These are phyloP conservation scores for Macrotis lagotis DNA, from an alignment of 2,113 vertebrate genomes.

Conservation along the genomic window DNA sequence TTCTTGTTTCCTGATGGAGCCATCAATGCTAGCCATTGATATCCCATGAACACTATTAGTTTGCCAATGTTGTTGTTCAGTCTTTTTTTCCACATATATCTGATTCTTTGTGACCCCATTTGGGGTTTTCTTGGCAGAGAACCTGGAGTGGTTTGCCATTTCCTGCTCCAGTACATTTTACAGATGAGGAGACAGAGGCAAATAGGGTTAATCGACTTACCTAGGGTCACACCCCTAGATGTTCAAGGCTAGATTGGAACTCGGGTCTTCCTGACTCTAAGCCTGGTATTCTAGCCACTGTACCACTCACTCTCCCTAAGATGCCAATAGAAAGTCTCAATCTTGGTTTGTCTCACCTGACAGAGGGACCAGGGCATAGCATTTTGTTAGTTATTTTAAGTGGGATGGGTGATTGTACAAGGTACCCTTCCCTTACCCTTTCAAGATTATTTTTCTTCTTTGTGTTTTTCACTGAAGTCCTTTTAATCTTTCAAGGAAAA, in stretches of 20 bases:
- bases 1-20: not conserved
- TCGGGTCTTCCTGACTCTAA: not conserved
- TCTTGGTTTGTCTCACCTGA: not conserved
- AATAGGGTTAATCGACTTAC: not conserved
- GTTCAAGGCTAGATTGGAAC: not conserved
- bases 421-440: not conserved
- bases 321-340: not conserved
- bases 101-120: not conserved
- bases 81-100: not conserved
- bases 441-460: not conserved
- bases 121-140: not conserved
- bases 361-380: not conserved
- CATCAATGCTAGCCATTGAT: not conserved
- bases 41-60: not conserved
- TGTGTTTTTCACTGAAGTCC: not conserved
- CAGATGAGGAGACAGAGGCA: not conserved
- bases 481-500: not conserved
- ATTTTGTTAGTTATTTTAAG: not conserved
- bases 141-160: not conserved
- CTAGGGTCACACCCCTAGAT: not conserved
- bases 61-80: not conserved
- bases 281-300: not conserved
- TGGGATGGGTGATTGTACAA: not conserved
- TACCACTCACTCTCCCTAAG: not conserved
- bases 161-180: not conserved